Evolutionary conservation across 2,113 vertebrate genomes (phyloP).

Genomic region (Columba livia): DNA sequence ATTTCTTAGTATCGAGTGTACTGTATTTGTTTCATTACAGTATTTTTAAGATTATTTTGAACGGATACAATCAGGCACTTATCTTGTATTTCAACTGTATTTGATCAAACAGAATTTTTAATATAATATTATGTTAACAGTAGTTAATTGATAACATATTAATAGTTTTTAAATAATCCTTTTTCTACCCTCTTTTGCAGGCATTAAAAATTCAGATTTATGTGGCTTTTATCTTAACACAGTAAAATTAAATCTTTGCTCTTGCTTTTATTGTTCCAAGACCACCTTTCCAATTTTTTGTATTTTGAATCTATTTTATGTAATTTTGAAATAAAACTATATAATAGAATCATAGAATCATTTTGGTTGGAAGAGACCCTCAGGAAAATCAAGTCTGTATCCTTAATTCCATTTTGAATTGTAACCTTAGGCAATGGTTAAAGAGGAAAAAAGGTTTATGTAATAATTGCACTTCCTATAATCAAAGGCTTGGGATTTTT

Average conservation of each 20-base stretch:
- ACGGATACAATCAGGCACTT: not conserved
- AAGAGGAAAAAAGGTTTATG: fast-evolving
- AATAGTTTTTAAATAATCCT: not conserved
- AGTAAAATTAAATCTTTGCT: not conserved
- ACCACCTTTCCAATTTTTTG: not conserved
- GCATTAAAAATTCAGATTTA: not conserved
- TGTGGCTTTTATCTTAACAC: not conserved
- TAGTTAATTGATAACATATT: not conserved
- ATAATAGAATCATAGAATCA: no score
- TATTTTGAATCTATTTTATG: not conserved
- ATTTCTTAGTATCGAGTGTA: not conserved
- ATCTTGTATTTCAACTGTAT: not conserved
- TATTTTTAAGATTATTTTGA: not conserved
- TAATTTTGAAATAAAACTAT: not conserved
- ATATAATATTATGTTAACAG: not conserved
- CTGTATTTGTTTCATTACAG: not conserved
- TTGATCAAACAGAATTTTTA: not conserved
- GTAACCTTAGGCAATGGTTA: not conserved
- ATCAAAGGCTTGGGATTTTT: not conserved
- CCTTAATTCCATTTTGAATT: not conserved
- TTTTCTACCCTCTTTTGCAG: not conserved
- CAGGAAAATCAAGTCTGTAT: no score
- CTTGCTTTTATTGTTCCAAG: not conserved
- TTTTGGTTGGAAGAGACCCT: no score
- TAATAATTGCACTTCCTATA: not conserved